Percentiles rank a stretch among this genome's conserved stretches.
phyloP scores from a whole-genome alignment of 2,888 invertebrate species.

The Acanthosepion lycidas region DNA sequence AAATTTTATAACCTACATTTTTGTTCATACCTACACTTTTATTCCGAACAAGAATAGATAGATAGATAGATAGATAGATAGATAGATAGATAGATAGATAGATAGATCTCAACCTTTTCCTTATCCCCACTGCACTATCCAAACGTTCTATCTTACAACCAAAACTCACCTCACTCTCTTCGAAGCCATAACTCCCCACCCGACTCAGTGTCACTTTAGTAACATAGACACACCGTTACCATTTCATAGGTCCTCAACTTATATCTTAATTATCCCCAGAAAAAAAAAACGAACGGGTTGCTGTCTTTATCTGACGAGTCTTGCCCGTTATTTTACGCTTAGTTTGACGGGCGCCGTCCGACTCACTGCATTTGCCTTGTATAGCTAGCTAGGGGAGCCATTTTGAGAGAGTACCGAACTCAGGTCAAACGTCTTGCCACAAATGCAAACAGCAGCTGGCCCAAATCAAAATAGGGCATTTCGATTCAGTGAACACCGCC shows the following conservation, averaged over 20 bases:
- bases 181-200: background rate
- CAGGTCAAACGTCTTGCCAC: constrained; percentile 20
- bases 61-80: background rate
- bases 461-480: constrained; percentile 12
- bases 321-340: background rate
- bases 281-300: background rate
- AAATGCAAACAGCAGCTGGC: background rate
- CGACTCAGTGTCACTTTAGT: background rate
- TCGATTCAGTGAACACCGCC: constrained; percentile 33
- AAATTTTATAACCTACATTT: no score
- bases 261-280: background rate
- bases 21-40: no score
- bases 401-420: background rate
- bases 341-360: constrained; percentile 33
- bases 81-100: background rate
- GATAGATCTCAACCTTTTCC: background rate
- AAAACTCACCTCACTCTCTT: background rate
- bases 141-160: background rate
- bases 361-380: constrained; percentile 33
- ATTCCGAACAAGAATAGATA: background rate
- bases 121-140: background rate
- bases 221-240: background rate
- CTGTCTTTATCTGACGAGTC: constrained; percentile 21
- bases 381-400: background rate
- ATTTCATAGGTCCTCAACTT: background rate